Evolutionary conservation across 2,113 vertebrate genomes (phyloP).

Genomic region (Corythaeola cristata): DNA sequence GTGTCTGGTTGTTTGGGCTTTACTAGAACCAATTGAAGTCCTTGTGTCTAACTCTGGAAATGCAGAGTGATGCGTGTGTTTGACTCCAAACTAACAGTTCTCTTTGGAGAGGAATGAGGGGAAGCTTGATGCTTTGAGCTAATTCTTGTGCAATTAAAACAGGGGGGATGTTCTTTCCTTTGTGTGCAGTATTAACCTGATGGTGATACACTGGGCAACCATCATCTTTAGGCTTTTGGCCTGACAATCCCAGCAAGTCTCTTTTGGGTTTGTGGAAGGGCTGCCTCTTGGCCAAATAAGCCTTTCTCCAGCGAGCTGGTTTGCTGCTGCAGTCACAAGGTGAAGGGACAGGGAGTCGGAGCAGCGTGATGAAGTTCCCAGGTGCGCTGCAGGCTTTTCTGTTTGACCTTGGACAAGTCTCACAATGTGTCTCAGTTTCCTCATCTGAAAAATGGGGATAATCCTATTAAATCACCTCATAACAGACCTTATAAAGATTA

Average conservation of each 20-base stretch:
- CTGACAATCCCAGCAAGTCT: background rate
- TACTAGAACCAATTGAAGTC: background rate
- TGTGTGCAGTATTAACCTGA: background rate
- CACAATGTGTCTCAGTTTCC: background rate
- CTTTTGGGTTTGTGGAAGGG: background rate
- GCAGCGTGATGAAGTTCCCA: rapidly evolving
- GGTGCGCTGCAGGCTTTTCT: background rate
- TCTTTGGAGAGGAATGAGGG: background rate
- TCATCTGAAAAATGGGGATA: conserved; percentile 5
- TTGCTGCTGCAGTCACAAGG: rapidly evolving
- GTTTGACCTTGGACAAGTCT: background rate
- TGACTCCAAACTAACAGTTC: background rate
- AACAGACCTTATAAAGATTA: background rate
- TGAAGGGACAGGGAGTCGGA: background rate
- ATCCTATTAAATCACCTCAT: conserved; percentile 27
- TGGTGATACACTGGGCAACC: background rate
- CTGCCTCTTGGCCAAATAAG: background rate
- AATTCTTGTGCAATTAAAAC: background rate
- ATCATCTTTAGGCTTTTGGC: background rate
- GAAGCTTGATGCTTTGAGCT: background rate
- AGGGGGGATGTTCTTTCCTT: background rate
- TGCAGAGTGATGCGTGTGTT: background rate
- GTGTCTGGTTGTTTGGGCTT: background rate
- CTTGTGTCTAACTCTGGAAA: background rate
- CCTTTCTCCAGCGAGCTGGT: background rate